These are phyloP conservation scores for Ceratotherium simum DNA, from an alignment of 2,113 vertebrate species.

Conservation along the genomic window DNA sequence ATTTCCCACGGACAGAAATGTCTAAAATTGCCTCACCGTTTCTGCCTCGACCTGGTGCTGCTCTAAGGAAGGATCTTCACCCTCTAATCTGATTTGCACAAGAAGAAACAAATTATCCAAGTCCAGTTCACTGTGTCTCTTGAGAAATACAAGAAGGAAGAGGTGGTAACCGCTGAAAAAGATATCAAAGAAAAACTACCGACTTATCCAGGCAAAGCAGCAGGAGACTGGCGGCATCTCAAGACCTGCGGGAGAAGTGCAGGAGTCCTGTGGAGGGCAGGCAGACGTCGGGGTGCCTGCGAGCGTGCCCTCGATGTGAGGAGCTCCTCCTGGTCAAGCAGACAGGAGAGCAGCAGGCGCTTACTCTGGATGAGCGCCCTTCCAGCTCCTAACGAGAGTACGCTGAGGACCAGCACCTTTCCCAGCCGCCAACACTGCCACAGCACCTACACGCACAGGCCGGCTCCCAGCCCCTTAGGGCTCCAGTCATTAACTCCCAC, in stretches of 20 bases:
- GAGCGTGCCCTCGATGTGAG: rapidly evolving
- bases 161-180: neutral
- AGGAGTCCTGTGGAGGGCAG: rapidly evolving
- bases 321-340: neutral
- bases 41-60: neutral
- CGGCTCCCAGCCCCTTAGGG: too few relatives aligned
- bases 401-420: too few relatives aligned
- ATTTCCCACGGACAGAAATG: neutral
- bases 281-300: neutral
- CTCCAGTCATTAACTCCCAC: rapidly evolving
- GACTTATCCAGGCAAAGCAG: neutral
- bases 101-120: neutral
- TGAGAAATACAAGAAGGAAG: neutral
- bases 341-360: too few relatives aligned
- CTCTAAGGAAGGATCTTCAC: neutral
- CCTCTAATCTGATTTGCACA: neutral
- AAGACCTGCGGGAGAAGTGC: neutral
- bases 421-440: too few relatives aligned
- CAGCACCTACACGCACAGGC: neutral
- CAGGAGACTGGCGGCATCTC: rapidly evolving
- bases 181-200: neutral
- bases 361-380: too few relatives aligned
- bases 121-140: neutral
- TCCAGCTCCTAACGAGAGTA: too few relatives aligned
- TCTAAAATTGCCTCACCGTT: neutral